Conservation (phyloP, 2,888 invertebrate species). For the Mythimna loreyi region DNA sequence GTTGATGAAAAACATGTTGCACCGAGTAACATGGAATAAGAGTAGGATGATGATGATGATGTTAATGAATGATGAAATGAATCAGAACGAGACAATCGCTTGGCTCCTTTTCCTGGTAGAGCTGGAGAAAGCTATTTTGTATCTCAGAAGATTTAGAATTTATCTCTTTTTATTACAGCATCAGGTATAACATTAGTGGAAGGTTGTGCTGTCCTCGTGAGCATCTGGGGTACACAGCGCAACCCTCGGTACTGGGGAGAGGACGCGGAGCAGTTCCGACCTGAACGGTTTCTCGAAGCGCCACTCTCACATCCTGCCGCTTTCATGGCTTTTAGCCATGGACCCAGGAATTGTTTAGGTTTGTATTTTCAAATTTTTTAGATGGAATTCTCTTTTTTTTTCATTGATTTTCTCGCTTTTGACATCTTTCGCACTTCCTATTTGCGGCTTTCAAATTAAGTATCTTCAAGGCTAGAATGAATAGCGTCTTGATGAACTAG, state of each 20-base stretch:
- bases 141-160: not conserved
- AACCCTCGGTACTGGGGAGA: slow-evolving; percentile 77
- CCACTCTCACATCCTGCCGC: slow-evolving; percentile 66
- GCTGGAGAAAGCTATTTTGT: not conserved
- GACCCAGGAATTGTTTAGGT: slow-evolving; percentile 77
- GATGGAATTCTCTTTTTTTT: too few relatives aligned
- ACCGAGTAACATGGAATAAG: too few relatives aligned
- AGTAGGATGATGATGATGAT: too few relatives aligned
- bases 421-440: too few relatives aligned
- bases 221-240: slow-evolving; percentile 74
- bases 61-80: not conserved
- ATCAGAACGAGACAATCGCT: not conserved
- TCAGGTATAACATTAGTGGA: slow-evolving; percentile 68
- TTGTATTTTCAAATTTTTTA: slow-evolving; percentile 11
- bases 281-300: slow-evolving; percentile 72
- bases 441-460: too few relatives aligned
- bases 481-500: too few relatives aligned
- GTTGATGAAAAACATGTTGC: too few relatives aligned
- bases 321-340: slow-evolving; percentile 74
- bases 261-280: slow-evolving; percentile 72
- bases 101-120: not conserved
- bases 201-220: slow-evolving; percentile 65
- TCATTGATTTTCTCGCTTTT: too few relatives aligned
- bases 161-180: slow-evolving; percentile 58
- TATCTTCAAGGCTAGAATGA: too few relatives aligned